Evolutionary conservation across 2,888 invertebrate species (phyloP), one percentile per base, ranked within the genome.

Genomic region (Pristionchus mayeri): DNA sequence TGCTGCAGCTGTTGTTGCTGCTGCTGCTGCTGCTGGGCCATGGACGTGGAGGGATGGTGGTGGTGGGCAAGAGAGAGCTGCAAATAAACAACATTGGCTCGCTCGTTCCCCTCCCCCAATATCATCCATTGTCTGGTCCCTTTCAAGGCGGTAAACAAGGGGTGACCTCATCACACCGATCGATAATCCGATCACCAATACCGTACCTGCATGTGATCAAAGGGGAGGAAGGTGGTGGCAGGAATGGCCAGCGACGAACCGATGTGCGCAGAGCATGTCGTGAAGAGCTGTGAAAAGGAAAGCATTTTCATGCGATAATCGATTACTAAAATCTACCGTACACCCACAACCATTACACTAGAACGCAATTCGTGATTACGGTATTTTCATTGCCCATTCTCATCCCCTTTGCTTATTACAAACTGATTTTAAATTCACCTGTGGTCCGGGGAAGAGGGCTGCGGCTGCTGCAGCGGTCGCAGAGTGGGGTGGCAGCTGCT

Each of bases 401-500:
- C n/a, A n/a, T n/a, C n/a, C n/a, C n/a, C n/a, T 34, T 34, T 34
- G 3, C 3, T 18, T 27, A 3, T 30, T 30, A 60, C 2, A n/a
- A 24, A 7, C 3, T 24, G n/a, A 24, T 57, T 57, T 57, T 2
- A 57, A 57, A 24, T 21, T 1, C 30, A 63, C 63, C 76, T 76
- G 86, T 84, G 52, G 86, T 78, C 52, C 48, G 44, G 48, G 75
- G 44, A 48, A 75, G 48, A 44, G 44, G 1, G 75, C 44, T 3
- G 75, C 44, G 54, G 52, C 40, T 81, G 48, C 18, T 63, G 16
- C 67, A 34, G 44, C 50, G 48, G 79, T 37, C 24, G 57, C 75
- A 40, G 30, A 84, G 71, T 48, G 50, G 67, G 30, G 48, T 3
- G 50, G 50, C 30, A 16, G 48, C 24, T 21, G 48, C 76, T 11